Evolutionary conservation across 53 echinoderm and acorn worm genomes (phyloP).

Genomic region (Paelopatides confundens): DNA sequence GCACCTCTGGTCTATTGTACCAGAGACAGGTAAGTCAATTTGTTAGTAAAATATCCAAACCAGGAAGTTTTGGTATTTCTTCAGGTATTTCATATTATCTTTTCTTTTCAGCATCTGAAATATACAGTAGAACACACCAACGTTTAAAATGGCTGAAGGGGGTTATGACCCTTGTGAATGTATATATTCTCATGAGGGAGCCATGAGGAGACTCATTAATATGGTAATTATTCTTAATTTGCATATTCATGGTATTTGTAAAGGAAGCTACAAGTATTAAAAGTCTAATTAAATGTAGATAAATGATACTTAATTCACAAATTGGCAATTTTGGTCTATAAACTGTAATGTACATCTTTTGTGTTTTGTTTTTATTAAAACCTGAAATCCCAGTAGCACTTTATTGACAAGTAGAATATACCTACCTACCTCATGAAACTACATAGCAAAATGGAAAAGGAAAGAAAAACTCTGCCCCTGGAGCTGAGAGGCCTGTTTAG

Average conservation of each 20-base stretch:
- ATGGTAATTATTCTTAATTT: constrained; percentile 88
- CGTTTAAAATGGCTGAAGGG: constrained; percentile 85
- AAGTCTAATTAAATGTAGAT: no score
- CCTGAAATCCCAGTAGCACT: no score
- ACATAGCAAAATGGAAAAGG: background rate
- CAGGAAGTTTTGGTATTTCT: no score
- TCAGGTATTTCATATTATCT: background rate
- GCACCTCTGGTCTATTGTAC: no score
- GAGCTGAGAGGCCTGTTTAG: constrained; percentile 32
- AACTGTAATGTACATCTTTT: no score
- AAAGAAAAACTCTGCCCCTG: constrained; percentile 11
- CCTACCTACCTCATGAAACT: constrained; percentile 7
- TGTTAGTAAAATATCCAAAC: no score
- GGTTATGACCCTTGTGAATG: constrained; percentile 98
- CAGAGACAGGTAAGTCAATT: no score
- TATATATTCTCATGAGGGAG: constrained; percentile 93
- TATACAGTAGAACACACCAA: background rate
- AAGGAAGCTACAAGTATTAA: no score
- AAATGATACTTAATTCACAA: no score
- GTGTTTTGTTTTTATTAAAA: no score
- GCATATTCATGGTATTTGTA: no score
- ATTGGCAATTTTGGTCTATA: no score
- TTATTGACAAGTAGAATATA: background rate
- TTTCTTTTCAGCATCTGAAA: background rate
- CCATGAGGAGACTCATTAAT: constrained; percentile 95